Conservation (phyloP, 1,140 invertebrate genomes). For the Halyomorpha halys region DNA sequence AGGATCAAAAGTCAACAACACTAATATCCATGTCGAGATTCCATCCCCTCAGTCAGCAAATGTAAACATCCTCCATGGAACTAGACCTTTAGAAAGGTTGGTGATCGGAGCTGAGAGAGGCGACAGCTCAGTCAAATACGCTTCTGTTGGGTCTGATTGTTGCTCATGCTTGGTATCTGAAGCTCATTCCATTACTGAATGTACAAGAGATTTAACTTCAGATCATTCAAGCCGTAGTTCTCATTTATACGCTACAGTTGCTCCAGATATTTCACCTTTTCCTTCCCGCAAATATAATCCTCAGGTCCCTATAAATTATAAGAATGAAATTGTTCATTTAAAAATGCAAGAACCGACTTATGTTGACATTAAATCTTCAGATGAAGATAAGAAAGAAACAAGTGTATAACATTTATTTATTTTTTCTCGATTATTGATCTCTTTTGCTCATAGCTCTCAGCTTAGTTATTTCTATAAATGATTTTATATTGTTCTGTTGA, state of each 20-base stretch:
- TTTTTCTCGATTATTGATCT: background rate
- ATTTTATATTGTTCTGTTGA: no score
- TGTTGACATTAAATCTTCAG: conserved; percentile 24
- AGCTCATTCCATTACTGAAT: conserved; percentile 29
- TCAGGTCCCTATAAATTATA: conserved; percentile 18
- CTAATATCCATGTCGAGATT: conserved; percentile 57
- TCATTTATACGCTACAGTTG: conserved; percentile 31
- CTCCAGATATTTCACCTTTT: conserved; percentile 26
- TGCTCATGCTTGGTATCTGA: conserved; percentile 27
- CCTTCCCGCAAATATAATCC: conserved; percentile 5
- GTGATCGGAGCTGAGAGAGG: conserved; percentile 30
- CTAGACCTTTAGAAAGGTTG: conserved; percentile 27
- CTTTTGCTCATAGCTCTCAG: no score
- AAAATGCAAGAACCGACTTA: conserved; percentile 19
- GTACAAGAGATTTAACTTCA: conserved; percentile 30
- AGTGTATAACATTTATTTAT: conserved; percentile 24
- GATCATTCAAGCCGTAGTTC: conserved; percentile 29
- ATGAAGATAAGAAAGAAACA: conserved; percentile 29
- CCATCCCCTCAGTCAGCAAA: conserved; percentile 19
- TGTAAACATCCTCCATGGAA: conserved; percentile 20
- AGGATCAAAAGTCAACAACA: conserved; percentile 59
- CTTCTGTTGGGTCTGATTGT: conserved; percentile 25
- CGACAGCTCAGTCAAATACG: conserved; percentile 28
- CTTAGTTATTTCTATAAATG: no score
- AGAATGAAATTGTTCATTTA: conserved; percentile 23